Conservation (phyloP, 2,797 vertebrate genomes). For the Lepus oiostolus region DNA sequence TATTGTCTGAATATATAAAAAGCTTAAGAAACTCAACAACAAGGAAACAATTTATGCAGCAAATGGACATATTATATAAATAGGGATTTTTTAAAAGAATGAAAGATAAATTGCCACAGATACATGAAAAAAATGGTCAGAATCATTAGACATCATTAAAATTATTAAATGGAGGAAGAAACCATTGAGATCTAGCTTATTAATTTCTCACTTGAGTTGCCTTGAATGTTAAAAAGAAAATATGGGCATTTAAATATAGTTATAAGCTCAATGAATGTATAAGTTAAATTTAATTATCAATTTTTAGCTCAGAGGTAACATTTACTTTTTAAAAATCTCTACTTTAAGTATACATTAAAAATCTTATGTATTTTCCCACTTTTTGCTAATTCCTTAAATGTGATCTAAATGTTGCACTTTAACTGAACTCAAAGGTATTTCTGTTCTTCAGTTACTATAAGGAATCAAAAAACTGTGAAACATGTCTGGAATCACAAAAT, state of each 20-base stretch:
- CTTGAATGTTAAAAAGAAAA: not conserved
- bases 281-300: not conserved
- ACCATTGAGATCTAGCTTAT: not conserved
- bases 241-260: not conserved
- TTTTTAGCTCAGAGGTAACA: constrained; percentile 10
- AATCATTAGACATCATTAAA: too few species aligned
- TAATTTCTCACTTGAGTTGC: not conserved
- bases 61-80: too few species aligned
- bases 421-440: not conserved
- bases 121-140: too few species aligned
- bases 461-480: not conserved
- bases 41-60: too few species aligned
- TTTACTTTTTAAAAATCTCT: not conserved
- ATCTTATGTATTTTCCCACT: not conserved
- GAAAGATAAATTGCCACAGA: too few species aligned
- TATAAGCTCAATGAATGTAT: not conserved
- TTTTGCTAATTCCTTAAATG: not conserved
- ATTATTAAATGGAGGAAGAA: not conserved
- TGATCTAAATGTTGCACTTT: not conserved
- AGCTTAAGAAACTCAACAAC: too few species aligned
- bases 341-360: not conserved
- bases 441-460: not conserved
- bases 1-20: too few species aligned
- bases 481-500: not conserved
- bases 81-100: too few species aligned